phyloP scores from a whole-genome alignment of 2,888 invertebrate genomes.

The Shargacucullia verbasci region DNA sequence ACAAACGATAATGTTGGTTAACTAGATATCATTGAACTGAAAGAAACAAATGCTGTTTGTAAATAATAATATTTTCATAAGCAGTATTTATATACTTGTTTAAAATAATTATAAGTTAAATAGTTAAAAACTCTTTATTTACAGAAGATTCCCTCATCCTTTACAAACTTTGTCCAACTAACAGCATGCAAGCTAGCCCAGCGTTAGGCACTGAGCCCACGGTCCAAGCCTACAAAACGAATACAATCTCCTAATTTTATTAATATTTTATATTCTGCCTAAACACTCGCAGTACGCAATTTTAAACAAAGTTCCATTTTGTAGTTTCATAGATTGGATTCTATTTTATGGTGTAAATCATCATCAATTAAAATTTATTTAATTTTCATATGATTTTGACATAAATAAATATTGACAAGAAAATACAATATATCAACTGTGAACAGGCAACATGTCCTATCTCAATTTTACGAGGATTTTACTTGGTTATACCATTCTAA shows the following conservation, averaged over 20 bases:
- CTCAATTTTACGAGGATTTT: too few species aligned
- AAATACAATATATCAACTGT: too few species aligned
- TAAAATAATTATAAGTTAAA: background rate
- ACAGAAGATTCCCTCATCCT: slow-evolving; percentile 37
- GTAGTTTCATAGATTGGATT: background rate
- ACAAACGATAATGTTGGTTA: too few species aligned
- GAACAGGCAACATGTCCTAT: too few species aligned
- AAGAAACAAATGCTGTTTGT: background rate
- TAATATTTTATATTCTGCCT: slow-evolving; percentile 34
- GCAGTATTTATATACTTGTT: slow-evolving; percentile 26
- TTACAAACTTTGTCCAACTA: slow-evolving; percentile 24
- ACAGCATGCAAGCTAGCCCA: slow-evolving; percentile 42
- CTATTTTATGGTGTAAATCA: background rate
- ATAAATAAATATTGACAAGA: too few species aligned
- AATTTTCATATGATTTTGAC: too few species aligned
- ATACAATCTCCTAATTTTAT: slow-evolving; percentile 48
- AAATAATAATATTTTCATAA: too few species aligned
- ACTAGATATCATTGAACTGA: too few species aligned
- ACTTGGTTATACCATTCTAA: too few species aligned
- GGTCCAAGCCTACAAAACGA: slow-evolving; percentile 30
- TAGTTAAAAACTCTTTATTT: background rate
- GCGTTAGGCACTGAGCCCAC: slow-evolving; percentile 19
- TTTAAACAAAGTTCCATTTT: slow-evolving; percentile 3
- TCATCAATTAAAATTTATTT: too few species aligned
- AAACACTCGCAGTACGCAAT: slow-evolving; percentile 27